These are phyloP conservation scores for Ptychobarbus kaznakovi DNA, from an alignment of 2,797 vertebrate species.

Conservation along the genomic window DNA sequence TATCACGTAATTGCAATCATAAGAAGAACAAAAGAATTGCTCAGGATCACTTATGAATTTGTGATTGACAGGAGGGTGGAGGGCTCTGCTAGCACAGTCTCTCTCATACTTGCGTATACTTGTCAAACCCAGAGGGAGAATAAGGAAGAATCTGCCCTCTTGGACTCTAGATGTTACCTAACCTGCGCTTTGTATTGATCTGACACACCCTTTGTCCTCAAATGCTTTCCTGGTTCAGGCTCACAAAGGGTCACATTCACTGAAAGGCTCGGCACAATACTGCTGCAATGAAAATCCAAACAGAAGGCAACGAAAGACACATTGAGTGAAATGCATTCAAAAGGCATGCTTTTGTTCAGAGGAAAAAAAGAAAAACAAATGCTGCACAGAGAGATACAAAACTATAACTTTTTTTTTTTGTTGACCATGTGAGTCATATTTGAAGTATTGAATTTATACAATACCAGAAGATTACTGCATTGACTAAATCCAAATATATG, in stretches of 20 bases:
- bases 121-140: constrained; percentile 26
- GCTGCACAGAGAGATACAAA: not conserved
- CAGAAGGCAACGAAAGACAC: constrained; percentile 5
- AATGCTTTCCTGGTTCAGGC: not conserved
- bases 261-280: not conserved
- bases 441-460: not conserved
- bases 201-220: constrained; percentile 30
- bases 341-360: not conserved
- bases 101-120: constrained; percentile 21
- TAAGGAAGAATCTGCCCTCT: constrained; percentile 9
- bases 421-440: not conserved
- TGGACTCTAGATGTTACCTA: constrained; percentile 26
- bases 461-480: not conserved
- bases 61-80: constrained; percentile 39
- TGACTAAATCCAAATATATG: not conserved
- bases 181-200: constrained; percentile 2
- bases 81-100: not conserved
- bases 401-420: not conserved
- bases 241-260: constrained; percentile 2
- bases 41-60: not conserved
- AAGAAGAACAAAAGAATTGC: not conserved
- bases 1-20: not conserved
- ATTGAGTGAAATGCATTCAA: not conserved
- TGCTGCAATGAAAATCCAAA: not conserved
- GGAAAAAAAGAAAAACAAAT: not conserved